These are phyloP conservation scores for Sebastiscus albofasciatus DNA, from an alignment of 2,797 vertebrate genomes.

Conservation along the genomic window DNA sequence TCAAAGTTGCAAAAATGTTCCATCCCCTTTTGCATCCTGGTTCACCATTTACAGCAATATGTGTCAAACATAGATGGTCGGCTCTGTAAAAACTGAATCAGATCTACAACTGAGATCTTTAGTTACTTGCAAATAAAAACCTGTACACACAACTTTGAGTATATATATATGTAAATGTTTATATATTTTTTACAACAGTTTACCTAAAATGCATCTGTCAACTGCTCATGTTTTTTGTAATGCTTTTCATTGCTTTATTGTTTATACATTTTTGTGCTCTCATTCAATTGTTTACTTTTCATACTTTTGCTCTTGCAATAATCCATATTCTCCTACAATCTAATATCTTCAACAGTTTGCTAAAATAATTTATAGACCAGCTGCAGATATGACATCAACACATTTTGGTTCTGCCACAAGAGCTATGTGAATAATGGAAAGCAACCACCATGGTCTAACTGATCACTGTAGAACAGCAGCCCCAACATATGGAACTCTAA, in stretches of 20 bases:
- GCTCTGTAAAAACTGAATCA: not conserved
- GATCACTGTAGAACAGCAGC: not conserved
- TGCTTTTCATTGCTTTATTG: not conserved
- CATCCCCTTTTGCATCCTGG: not conserved
- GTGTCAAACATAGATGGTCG: not conserved
- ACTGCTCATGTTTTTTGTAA: not conserved
- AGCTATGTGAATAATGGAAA: not conserved
- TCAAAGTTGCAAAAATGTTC: not conserved
- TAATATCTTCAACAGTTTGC: slow-evolving; percentile 2
- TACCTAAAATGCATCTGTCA: not conserved
- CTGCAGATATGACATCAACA: not conserved
- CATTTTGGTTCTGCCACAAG: not conserved
- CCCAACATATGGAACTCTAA: not conserved
- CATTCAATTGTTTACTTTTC: not conserved
- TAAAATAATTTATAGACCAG: not conserved
- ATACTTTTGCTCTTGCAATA: not conserved
- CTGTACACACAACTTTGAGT: not conserved
- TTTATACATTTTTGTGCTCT: not conserved
- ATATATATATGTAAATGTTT: not conserved
- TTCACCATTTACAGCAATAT: not conserved
- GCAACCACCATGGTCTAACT: not conserved
- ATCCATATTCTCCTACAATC: not conserved
- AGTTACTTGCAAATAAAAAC: not conserved
- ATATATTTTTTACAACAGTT: not conserved
- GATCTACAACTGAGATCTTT: not conserved